A percentile compares a stretch with the other conserved stretches of the same genome.
Conservation (phyloP, 2,888 invertebrate genomes). For the Drosophila phalerata region DNA sequence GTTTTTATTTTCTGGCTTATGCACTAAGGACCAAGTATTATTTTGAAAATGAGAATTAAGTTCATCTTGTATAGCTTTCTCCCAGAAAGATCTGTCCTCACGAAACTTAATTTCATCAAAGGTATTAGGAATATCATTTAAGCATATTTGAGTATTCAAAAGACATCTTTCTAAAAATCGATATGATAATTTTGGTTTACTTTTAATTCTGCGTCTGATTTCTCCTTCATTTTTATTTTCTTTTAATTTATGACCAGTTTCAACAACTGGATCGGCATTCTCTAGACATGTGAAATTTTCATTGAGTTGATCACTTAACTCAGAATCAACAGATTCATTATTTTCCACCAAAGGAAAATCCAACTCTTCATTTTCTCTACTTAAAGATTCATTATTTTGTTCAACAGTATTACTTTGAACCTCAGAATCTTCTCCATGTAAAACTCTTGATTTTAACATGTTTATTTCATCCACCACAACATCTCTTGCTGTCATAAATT, state of each 20-base stretch:
- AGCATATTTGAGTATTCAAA: neutral
- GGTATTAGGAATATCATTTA: neutral
- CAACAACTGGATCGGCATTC: too few species aligned
- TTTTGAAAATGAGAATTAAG: constrained; percentile 11
- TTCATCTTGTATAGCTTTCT: constrained; percentile 10
- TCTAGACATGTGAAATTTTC: too few species aligned
- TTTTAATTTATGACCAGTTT: too few species aligned
- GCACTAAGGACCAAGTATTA: constrained; percentile 23
- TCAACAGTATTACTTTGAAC: constrained; percentile 5
- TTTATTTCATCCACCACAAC: constrained; percentile 20
- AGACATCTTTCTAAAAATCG: neutral
- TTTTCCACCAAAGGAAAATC: constrained; percentile 8
- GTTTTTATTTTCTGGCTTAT: constrained; percentile 29
- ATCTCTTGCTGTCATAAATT: constrained; percentile 29
- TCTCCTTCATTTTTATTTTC: too few species aligned
- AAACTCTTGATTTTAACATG: constrained; percentile 19
- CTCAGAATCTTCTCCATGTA: constrained; percentile 37
- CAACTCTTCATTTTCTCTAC: constrained; percentile 18
- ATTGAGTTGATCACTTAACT: neutral
- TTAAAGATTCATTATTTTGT: constrained; percentile 11
- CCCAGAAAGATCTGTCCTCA: constrained; percentile 3
- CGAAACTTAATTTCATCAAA: neutral
- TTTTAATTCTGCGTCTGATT: too few species aligned
- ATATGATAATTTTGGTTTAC: too few species aligned
- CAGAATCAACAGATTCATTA: neutral